These are phyloP conservation scores for Sceliomorpha sp. DNA, from an alignment of 2,888 invertebrate species.

Conservation along the genomic window DNA sequence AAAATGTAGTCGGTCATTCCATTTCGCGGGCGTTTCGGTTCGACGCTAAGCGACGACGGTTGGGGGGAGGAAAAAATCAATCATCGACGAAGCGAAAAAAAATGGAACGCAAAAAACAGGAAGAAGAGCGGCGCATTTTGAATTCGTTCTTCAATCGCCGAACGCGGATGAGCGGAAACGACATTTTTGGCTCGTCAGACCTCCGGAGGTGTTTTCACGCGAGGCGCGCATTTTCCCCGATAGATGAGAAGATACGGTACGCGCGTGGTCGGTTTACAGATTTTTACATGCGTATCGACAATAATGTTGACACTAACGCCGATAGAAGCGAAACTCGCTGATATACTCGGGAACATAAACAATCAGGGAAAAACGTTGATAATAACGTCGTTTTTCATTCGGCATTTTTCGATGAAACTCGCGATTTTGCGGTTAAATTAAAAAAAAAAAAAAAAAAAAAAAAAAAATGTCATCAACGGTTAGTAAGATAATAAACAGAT, in stretches of 20 bases:
- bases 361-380: too few species aligned
- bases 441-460: too few species aligned
- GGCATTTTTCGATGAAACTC: too few species aligned
- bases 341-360: too few species aligned
- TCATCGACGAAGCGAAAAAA: constrained; percentile 29
- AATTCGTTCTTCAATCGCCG: constrained; percentile 36
- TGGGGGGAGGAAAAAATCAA: constrained; percentile 31
- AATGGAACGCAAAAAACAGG: constrained; percentile 33
- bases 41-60: too few species aligned
- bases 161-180: constrained; percentile 36
- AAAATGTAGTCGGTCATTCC: too few species aligned
- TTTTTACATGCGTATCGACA: constrained; percentile 33
- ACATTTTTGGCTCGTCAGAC: constrained; percentile 39
- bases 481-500: too few species aligned
- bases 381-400: too few species aligned
- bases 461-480: too few species aligned
- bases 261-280: constrained; percentile 46
- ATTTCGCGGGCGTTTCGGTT: too few species aligned
- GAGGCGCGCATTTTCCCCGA: constrained; percentile 36
- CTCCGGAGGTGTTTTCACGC: constrained; percentile 34
- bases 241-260: constrained; percentile 38
- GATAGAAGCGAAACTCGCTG: constrained; percentile 10
- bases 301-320: constrained; percentile 35
- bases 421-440: too few species aligned
- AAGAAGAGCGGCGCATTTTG: constrained; percentile 30